Base-by-base conservation (phyloP, 2,797 vertebrate species). In the Muraenolepis orangiensis region DNA sequence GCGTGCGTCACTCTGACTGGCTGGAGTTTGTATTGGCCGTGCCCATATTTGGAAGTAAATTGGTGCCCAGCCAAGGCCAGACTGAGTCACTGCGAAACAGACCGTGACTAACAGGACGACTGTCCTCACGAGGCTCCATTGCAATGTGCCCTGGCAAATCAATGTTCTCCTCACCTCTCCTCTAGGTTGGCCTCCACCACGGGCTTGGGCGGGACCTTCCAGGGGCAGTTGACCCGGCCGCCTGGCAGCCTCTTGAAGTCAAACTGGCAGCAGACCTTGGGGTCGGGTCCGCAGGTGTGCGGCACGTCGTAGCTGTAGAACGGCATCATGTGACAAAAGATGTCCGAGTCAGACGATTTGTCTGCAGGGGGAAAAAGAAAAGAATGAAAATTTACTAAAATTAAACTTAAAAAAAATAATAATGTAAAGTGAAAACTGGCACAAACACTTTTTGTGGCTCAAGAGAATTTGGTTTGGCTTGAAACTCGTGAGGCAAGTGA, bases 261-360 rank as follows among this genome's bases (percentile, higher is more conserved):
- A 7, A 99, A 99, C 89, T 99, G 98, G 92, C 98, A 99, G 91
- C 98, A 99, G 90, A 99, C 93, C 90, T 99, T 99, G 28, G 98
- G 98, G 76, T 99, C 98, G 0, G 98, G 98, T 28, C 98, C 98
- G 2, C 98, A 99, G 29, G 98, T 99, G 72, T 99, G 98, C 69
- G 98, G 98, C 46, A 99, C 88, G 0, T 99, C 98, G 0, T 99
- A 99, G 91, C 98, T 99, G 89, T 99, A 99, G 94, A 99, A 99
- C 4, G 98, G 98, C 98, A 99, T 99, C 97, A 99, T 98, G 93
- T 99, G 98, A 93, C 97, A 99, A 85, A 99, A 95, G 72, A 99
- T 96, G 81, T 99, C 98, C 0, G 98, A 97, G 88, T 90, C 92
- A 13, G 93, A 87, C 0, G 95, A 95, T 0, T 89, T 76, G 83